Base-by-base conservation (phyloP, 2,113 vertebrate species). In the Rhea pennata region DNA sequence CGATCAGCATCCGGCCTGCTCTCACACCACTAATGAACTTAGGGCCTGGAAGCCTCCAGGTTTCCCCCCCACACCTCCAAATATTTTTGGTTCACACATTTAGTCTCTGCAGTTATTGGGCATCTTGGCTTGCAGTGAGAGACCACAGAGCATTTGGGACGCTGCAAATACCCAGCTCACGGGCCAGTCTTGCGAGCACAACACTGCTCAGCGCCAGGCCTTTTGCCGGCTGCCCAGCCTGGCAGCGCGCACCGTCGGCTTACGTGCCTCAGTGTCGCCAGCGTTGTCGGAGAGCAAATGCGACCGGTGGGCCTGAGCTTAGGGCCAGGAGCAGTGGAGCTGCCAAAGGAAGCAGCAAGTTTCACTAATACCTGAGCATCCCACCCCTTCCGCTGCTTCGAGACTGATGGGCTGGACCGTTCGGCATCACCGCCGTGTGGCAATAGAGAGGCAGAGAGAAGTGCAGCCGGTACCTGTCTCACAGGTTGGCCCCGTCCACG, bases 401-500 rank as follows among this genome's bases (percentile, higher is more conserved):
- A 9, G 56, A 17, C 42, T 10, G 56, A 9, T 74, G 15, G 56
- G 66, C 75, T 64, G 36, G 69, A 39, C n/a, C 56, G 46, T 15
- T 22, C 12, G 50, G 50, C 23, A 39, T 39, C 27, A 0, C 58
- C n/a, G 46, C 70, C 79, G 73, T 36, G 48, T 40, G 48, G 33
- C 23, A 10, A 44, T 44, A 61, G 36, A 36, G 36, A 2, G 0
- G 40, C 36, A 31, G 33, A 11, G 20, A 85, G 74, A 20, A 4
- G 13, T 4, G 5, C 0, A 11, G 39, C 7, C 4, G 1, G 67
- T 98, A 99, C 99, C 99, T 98, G 96, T 98, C 95, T 99, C 98
- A 92, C 99, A 99, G 39, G 94, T 95, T 51, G 5, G 36, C 2
- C 99, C 99, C 0, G 1, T 98, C 99, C 99, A 99, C 42, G 99